phyloP scores from a whole-genome alignment of 2,113 vertebrate genomes.

The Hypanus sabinus region DNA sequence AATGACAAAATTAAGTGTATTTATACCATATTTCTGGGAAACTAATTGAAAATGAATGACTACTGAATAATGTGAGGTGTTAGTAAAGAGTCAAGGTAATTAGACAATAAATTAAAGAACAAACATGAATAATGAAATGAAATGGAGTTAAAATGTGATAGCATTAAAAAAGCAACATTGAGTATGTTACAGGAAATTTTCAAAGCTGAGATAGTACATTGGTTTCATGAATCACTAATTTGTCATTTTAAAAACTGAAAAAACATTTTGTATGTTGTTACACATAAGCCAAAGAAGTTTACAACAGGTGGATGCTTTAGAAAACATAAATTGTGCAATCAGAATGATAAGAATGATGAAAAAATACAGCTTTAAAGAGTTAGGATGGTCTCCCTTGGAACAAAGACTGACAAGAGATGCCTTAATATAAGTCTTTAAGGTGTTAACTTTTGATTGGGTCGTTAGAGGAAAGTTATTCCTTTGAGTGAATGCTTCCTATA shows the following conservation, averaged over 20 bases:
- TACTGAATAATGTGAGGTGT: not conserved
- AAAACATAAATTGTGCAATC: not conserved
- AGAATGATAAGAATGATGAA: not conserved
- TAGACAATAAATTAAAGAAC: not conserved
- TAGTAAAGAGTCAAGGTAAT: not conserved
- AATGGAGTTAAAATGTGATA: not conserved
- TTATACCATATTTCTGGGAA: not conserved
- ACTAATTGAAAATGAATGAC: not conserved
- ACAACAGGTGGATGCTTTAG: not conserved
- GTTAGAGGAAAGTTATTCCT: not conserved
- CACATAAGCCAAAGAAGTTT: not conserved
- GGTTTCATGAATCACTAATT: not conserved
- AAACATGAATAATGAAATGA: not conserved
- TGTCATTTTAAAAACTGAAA: not conserved
- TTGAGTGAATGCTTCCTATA: not conserved
- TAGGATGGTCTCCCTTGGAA: not conserved
- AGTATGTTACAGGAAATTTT: not conserved
- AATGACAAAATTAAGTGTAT: not conserved
- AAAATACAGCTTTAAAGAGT: not conserved
- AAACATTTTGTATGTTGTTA: not conserved
- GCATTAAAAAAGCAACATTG: not conserved
- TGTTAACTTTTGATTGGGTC: not conserved
- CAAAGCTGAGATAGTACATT: not conserved
- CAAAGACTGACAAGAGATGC: not conserved
- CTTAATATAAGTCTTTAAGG: not conserved